Conservation (phyloP, 2,797 vertebrate genomes). For the Platalea minor region DNA sequence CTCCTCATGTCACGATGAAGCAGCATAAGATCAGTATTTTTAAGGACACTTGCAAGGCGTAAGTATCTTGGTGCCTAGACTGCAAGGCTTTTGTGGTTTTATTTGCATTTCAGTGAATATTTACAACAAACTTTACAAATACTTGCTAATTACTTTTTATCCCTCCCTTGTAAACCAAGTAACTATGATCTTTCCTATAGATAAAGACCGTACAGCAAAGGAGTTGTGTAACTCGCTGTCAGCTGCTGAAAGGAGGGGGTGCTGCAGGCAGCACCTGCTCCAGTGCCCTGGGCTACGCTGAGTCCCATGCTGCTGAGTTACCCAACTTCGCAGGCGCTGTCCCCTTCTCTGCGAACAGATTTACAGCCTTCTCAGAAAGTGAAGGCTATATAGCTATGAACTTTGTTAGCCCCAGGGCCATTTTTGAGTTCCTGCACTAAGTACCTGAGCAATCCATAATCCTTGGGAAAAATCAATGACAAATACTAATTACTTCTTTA, state of each 20-base stretch:
- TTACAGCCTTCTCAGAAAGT: background rate
- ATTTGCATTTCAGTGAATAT: background rate
- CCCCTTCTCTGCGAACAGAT: background rate
- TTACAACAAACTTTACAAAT: background rate
- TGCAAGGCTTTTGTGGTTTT: background rate
- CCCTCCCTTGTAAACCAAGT: background rate
- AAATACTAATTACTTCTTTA: constrained; percentile 27
- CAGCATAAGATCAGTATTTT: background rate
- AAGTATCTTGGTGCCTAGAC: background rate
- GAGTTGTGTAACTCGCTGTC: background rate
- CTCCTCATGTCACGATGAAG: background rate
- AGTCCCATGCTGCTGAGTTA: accelerated
- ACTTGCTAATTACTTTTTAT: background rate
- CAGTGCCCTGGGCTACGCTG: accelerated
- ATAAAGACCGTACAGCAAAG: background rate
- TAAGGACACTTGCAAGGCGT: background rate
- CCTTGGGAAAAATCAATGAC: background rate
- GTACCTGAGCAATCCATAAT: background rate
- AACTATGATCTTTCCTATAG: background rate
- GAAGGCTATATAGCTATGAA: background rate
- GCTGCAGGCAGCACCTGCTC: background rate
- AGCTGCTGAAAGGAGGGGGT: background rate
- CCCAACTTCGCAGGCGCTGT: accelerated
- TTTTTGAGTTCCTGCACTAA: background rate
- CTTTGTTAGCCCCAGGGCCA: background rate